phyloP scores from a whole-genome alignment of 53 echinoderm and acorn worm species.

The Echinarachnius parma region DNA sequence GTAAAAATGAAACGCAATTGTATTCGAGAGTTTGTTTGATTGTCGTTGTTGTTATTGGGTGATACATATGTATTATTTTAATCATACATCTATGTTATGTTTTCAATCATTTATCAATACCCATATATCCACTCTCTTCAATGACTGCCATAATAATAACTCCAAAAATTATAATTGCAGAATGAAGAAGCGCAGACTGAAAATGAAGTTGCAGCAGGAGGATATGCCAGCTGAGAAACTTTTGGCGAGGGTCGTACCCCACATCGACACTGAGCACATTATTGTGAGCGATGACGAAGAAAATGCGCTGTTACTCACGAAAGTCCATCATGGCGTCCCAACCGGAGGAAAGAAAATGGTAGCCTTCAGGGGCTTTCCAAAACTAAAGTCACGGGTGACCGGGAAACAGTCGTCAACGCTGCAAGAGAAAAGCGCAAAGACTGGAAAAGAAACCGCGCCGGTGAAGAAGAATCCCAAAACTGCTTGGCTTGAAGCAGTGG shows the following conservation, averaged over 20 bases:
- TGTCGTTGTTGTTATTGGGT: too few relatives aligned
- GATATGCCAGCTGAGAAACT: conserved; percentile 38
- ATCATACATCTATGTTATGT: too few relatives aligned
- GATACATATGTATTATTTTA: too few relatives aligned
- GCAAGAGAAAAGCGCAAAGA: neutral
- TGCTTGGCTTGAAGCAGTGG: too few relatives aligned
- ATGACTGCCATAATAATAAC: too few relatives aligned
- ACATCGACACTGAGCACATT: neutral
- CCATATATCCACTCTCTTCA: too few relatives aligned
- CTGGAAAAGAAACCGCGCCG: neutral
- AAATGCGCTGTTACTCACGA: neutral
- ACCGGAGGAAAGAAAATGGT: too few relatives aligned
- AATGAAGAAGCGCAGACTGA: conserved; percentile 24
- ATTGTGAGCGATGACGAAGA: conserved; percentile 12
- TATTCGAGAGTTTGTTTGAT: too few relatives aligned
- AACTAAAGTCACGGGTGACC: neutral
- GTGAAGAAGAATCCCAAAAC: neutral
- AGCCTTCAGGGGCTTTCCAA: too few relatives aligned
- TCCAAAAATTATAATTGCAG: neutral
- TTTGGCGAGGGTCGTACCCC: conserved; percentile 15
- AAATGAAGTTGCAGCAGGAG: conserved; percentile 8
- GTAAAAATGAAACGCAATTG: too few relatives aligned
- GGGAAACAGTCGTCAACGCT: neutral
- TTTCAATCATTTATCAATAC: too few relatives aligned
- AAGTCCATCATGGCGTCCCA: too few relatives aligned